These are phyloP conservation scores for Puffinus mauretanicus DNA, from an alignment of 2,113 vertebrate genomes.

Conservation along the genomic window DNA sequence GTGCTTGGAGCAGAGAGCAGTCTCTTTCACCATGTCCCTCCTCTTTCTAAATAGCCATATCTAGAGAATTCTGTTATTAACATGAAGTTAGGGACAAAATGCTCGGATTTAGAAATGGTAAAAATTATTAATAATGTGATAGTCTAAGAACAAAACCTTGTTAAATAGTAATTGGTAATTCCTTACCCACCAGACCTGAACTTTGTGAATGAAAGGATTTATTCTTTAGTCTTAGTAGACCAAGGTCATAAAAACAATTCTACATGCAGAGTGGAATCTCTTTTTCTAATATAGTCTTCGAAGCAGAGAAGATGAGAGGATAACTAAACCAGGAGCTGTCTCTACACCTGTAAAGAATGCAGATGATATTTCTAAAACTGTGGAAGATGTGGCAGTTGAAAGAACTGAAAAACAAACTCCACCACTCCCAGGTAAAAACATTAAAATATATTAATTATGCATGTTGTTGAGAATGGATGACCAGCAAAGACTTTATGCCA, in stretches of 20 bases:
- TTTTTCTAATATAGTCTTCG: conserved; percentile 78
- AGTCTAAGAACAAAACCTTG: background rate
- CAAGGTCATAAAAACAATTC: background rate
- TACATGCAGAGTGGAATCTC: background rate
- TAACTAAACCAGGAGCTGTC: conserved; percentile 82
- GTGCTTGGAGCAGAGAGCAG: background rate
- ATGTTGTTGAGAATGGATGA: background rate
- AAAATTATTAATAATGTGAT: background rate
- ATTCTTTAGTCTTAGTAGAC: background rate
- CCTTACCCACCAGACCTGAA: background rate
- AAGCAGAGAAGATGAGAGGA: conserved; percentile 91
- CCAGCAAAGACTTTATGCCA: background rate
- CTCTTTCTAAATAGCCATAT: background rate
- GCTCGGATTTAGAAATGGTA: background rate
- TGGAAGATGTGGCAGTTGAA: conserved; percentile 79
- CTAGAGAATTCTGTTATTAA: background rate
- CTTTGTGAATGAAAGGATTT: background rate
- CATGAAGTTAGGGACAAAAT: background rate
- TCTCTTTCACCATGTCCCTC: background rate
- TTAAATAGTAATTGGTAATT: background rate
- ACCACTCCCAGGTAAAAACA: conserved; percentile 86
- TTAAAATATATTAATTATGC: background rate
- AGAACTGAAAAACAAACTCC: conserved; percentile 86
- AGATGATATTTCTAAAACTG: conserved; percentile 82
- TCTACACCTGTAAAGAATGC: conserved; percentile 85